Base-by-base conservation (phyloP, 1,140 invertebrate genomes). In the Atta colombica region DNA sequence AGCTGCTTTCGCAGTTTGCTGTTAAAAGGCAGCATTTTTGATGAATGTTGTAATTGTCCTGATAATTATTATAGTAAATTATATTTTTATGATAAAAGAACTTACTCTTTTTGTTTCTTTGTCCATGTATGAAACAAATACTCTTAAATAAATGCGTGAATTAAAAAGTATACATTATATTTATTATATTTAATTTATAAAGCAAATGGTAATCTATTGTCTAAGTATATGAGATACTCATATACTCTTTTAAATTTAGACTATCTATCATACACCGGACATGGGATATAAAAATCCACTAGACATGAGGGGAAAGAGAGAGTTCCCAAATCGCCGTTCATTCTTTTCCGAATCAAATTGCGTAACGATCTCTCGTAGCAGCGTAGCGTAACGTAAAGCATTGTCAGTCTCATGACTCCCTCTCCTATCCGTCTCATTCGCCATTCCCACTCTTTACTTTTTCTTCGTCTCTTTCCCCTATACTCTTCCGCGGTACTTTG, bases 371-470 rank as follows among this genome's bases (percentile, higher is more conserved):
- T 93, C 89, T 74, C 88, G 92, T 92, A 89, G 92, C 92, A 91
- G 92, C 90, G 90, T 92, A 90, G 92, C 93, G 93, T 94, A 93
- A 92, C 93, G 92, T 95, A 93, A 93, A 94, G 93, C 89, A 85
- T 92, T 89, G 89, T 84, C 72, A 71, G 86, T 88, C 71, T 77
- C 86, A 88, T 90, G 81, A 88, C 71, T 85, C 61, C 51, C 86
- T 82, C 85, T 74, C 85, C 84, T 77, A 72, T 90, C 68, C 87
- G 66, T 68, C 45, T 78, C 55, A 75, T 86, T 77, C 31, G 12
- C 53, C 39, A 63, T 68, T 45, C 28, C 53, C 55, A 49, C 65
- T 55, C 77, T 90, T 85, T 72, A 53, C 72, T 72, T 61, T 77
- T 81, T 82, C 86, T 74, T 28, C 31, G 7, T 28, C 4, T 12